Base-by-base conservation (phyloP, 2,797 vertebrate genomes). In the Acrocephalus scirpaceus region DNA sequence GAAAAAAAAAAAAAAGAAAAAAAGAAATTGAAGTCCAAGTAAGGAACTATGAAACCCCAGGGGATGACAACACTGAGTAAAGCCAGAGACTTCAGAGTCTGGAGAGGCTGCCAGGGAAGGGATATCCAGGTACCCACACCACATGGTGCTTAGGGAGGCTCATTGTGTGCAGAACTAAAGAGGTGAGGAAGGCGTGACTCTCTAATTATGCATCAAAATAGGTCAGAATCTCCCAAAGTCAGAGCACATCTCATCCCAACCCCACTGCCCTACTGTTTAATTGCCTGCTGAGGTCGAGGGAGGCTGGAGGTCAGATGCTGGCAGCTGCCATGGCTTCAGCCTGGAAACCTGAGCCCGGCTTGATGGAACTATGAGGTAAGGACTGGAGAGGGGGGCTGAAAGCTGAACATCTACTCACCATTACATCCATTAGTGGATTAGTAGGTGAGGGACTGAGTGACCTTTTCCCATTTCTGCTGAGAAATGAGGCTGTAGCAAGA, bases 291-390 rank as follows among this genome's bases (percentile, higher is more conserved):
- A 73, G 40, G 67, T 25, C 1, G 0, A 54, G 47, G 32, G 40
- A 85, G 75, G 69, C 69, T 56, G 81, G 82, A 91, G 91, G 81
- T 77, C 84, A 90, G 80, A 23, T 0, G 1, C 32, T 23, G 44
- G 78, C 95, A 89, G 87, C 64, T 66, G 77, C 80, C 83, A 27
- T 50, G 77, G 17, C 86, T 85, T 87, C 86, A 90, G 88, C 81
- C 78, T 45, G 84, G 92, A 93, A 95, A 96, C 85, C 47, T 3
- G 91, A 96, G 92, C 91, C 89, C 2, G 12, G n/a, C 75, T 65
- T 73, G 79, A 88, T 84, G 81, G 89, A 88, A 42, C 78, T 57
- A 14, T 74, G 92, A 95, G 72, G 89, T 72, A 64, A 90, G 58
- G 65, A 47, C 67, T 36, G 38, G 45, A 72, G 71, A 78, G 13